Base-by-base conservation (phyloP, 2,888 invertebrate genomes). In the Meiosimyza decipiens region DNA sequence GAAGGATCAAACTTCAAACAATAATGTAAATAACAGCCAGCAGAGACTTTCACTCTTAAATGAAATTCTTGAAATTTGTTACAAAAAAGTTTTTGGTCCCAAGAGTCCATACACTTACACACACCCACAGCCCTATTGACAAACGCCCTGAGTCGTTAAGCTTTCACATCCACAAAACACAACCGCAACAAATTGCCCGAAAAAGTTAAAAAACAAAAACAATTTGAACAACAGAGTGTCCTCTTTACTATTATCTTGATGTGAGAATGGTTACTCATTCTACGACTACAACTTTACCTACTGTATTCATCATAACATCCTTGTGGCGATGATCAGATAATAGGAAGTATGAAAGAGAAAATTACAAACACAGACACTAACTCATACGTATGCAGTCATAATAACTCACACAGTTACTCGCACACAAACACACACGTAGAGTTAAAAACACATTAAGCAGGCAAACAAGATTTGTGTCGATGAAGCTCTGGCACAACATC, bases 101-200 rank as follows among this genome's bases (percentile, higher is more conserved):
- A 9, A 40, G 40, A 40, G 40, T 40, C 40, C 40, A 7, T 9
- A 40, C 40, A 40, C 40, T 9, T 9, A 40, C 40, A 7, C 40
- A 9, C 9, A 40, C 9, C 6, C 55, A 12, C 6, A n/a, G 55
- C 22, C 18, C 22, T 22, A 55, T 55, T 55, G 18, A 18, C 18
- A 55, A 55, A 11, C 22, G 55, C 22, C 22, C 18, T 6, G 16
- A 22, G 55, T 22, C 55, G 55, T 55, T 22, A 22, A 55, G 22
- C 55, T 55, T 11, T 55, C 22, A 11, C 11, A 55, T 22, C 18
- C 55, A 33, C 33, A 28, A 62, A 62, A 62, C 62, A 62, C 40
- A 62, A 62, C 62, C 62, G 62, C 62, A 62, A 62, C 62, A 62
- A 62, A 62, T 62, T 62, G 62, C 62, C 62, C 47, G 40, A 33